Evolutionary conservation across 92 coral and sea anemone species (phyloP).

Genomic region (Umimayanthus kanabou): DNA sequence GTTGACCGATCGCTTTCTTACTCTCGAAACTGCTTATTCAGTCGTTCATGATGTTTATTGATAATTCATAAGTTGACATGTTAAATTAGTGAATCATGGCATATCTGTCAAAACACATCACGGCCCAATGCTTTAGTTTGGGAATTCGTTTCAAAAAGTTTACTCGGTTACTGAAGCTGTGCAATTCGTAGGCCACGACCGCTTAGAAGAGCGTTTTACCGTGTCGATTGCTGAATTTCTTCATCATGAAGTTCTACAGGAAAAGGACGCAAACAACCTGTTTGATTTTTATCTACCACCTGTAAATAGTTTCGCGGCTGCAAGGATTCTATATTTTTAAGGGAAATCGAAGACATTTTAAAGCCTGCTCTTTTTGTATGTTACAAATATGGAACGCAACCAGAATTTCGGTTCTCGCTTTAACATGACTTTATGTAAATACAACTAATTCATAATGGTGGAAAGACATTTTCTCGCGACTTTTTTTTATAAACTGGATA

Average conservation of each 20-base stretch:
- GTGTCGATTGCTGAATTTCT: not conserved
- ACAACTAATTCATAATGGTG: not conserved
- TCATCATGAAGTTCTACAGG: not conserved
- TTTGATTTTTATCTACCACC: constrained; percentile 13
- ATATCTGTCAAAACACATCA: constrained; percentile 13
- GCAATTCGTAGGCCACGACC: not conserved
- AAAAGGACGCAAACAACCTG: constrained; percentile 11
- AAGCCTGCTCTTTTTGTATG: constrained; percentile 32
- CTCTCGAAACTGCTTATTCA: constrained; percentile 2
- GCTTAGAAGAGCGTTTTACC: not conserved
- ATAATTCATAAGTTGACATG: constrained; percentile 28
- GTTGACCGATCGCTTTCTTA: not conserved
- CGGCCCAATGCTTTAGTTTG: not conserved
- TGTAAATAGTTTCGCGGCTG: constrained; percentile 18
- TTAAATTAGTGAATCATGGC: constrained; percentile 32
- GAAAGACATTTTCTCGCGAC: not conserved
- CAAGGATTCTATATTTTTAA: constrained; percentile 6
- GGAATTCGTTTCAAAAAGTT: not conserved
- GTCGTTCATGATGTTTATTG: not conserved
- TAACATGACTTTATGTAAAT: not conserved
- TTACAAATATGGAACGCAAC: constrained; percentile 3
- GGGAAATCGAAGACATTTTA: constrained; percentile 10
- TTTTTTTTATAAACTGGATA: constrained; percentile 18
- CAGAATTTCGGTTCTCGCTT: not conserved
- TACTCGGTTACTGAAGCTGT: not conserved